Percentiles rank a stretch among this genome's conserved stretches.
These are phyloP conservation scores for Atherinomorus stipes DNA, from an alignment of 2,113 vertebrate genomes.

Conservation along the genomic window DNA sequence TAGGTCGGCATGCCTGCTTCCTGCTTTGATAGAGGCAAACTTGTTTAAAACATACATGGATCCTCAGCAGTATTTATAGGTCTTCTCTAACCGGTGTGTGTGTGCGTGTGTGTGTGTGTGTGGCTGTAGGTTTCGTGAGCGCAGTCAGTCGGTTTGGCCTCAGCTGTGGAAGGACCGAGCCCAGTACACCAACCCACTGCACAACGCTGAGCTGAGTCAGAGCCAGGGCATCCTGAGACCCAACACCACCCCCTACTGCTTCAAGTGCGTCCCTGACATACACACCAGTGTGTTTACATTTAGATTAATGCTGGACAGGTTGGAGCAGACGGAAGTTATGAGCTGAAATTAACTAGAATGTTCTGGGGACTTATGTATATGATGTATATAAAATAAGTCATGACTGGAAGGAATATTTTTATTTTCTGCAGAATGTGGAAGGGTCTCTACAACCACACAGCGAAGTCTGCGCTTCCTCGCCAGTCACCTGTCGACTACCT, in stretches of 20 bases:
- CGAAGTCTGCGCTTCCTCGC: slow-evolving; percentile 86
- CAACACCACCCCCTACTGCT: slow-evolving; percentile 89
- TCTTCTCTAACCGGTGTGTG: too few relatives aligned
- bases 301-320: too few relatives aligned
- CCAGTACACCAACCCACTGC: slow-evolving; percentile 91
- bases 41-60: too few relatives aligned
- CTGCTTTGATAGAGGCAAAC: too few relatives aligned
- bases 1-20: too few relatives aligned
- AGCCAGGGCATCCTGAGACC: slow-evolving; percentile 86
- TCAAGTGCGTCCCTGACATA: slow-evolving; percentile 95
- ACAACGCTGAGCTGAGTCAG: slow-evolving; percentile 87
- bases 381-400: background rate
- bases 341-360: background rate
- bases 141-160: slow-evolving; percentile 92
- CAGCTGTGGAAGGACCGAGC: slow-evolving; percentile 91
- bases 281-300: slow-evolving; percentile 13
- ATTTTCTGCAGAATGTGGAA: slow-evolving; percentile 89
- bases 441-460: slow-evolving; percentile 92
- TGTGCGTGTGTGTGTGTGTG: background rate
- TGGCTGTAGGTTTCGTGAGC: slow-evolving; percentile 87
- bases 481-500: slow-evolving; percentile 91
- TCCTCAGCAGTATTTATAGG: too few relatives aligned
- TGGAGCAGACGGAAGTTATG: too few relatives aligned
- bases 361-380: background rate
- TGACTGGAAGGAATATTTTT: background rate